These are phyloP conservation scores for Timandra comae DNA, from an alignment of 2,888 invertebrate species.

Conservation along the genomic window DNA sequence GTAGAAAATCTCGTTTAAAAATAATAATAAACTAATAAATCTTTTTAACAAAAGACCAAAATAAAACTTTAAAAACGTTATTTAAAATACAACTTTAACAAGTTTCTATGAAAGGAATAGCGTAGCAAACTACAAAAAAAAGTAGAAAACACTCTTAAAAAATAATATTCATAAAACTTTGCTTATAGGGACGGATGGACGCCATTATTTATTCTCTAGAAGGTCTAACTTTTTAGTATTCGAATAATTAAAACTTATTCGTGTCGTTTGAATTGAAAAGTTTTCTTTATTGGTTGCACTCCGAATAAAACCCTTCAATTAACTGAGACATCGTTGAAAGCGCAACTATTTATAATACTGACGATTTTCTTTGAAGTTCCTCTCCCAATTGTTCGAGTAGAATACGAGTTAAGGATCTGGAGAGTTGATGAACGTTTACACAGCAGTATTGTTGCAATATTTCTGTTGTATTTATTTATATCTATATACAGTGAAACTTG, in stretches of 20 bases:
- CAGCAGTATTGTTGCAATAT: too few relatives aligned
- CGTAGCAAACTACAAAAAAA: too few relatives aligned
- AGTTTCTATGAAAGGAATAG: too few relatives aligned
- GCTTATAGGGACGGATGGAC: not conserved
- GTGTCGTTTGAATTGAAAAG: constrained; percentile 2
- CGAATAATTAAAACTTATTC: constrained; percentile 6
- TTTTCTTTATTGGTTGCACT: constrained; percentile 6
- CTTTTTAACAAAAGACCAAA: too few relatives aligned
- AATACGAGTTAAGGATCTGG: too few relatives aligned
- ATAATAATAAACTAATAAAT: too few relatives aligned
- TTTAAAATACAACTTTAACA: too few relatives aligned
- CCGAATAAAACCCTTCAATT: constrained; percentile 1
- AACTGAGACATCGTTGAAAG: not conserved
- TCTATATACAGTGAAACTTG: too few relatives aligned
- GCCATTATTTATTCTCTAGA: constrained; percentile 1
- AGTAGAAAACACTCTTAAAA: constrained; percentile 6
- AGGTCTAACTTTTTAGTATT: not conserved
- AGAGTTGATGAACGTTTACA: too few relatives aligned
- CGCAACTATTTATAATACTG: constrained; percentile 1
- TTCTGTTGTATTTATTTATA: too few relatives aligned
- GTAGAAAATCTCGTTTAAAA: too few relatives aligned
- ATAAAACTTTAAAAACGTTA: too few relatives aligned
- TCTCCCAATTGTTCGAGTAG: not conserved
- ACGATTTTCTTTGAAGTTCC: constrained; percentile 1
- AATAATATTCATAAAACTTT: constrained; percentile 5